Evolutionary conservation across 23 tunicate genomes (phyloP).

Genomic region (Diplosoma virens): DNA sequence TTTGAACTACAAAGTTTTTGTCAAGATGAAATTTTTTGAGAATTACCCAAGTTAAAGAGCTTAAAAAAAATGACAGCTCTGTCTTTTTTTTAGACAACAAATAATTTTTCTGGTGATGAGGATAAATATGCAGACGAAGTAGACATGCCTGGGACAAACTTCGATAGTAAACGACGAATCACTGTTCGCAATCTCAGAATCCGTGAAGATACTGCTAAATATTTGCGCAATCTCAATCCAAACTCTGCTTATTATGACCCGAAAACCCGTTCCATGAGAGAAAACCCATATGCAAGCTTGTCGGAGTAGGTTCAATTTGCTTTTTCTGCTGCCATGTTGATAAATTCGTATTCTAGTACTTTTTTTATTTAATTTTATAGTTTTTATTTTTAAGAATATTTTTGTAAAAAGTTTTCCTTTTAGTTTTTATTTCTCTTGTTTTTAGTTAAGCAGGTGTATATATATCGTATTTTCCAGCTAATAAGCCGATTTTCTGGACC

Average conservation of each 20-base stretch:
- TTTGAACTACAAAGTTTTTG: no score
- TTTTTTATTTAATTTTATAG: no score
- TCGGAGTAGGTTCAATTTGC: constrained; percentile 60
- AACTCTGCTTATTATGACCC: constrained; percentile 96
- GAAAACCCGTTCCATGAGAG: constrained; percentile 92
- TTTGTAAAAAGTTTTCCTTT: no score
- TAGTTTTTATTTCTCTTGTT: no score
- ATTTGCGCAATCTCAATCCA: constrained; percentile 83
- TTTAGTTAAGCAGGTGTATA: no score
- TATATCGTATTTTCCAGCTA: no score
- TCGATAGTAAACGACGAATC: constrained; percentile 85
- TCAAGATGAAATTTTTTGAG: no score
- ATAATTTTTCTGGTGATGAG: constrained; percentile 48
- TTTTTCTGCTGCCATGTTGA: no score
- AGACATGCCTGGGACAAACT: constrained; percentile 90
- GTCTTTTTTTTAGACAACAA: constrained; percentile 16
- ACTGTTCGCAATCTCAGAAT: constrained; percentile 92
- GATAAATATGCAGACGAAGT: constrained; percentile 95
- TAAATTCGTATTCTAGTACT: no score
- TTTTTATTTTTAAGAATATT: no score
- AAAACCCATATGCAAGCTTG: constrained; percentile 77
- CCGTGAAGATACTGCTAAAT: constrained; percentile 97
- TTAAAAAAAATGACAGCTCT: constrained; percentile 56
- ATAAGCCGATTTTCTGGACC: no score
- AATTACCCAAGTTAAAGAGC: no score